Evolutionary conservation across 2,113 vertebrate species (phyloP).

Genomic region (Hemichromis elongatus): DNA sequence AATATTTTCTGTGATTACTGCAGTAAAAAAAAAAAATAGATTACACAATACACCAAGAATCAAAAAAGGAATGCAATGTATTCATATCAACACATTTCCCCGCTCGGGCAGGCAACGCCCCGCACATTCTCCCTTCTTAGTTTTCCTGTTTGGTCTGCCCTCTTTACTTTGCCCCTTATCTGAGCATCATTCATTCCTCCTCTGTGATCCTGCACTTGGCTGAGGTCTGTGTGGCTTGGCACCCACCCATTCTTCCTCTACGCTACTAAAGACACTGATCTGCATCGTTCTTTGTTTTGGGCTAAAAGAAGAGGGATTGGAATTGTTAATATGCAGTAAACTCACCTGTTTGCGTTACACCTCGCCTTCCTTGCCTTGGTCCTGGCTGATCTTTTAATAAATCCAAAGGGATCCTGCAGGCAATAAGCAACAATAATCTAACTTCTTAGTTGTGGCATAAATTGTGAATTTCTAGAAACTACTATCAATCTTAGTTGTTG

Average conservation of each 20-base stretch:
- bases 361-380: neutral
- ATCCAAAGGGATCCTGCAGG: neutral
- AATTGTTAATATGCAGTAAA: slow-evolving; percentile 27
- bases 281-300: slow-evolving; percentile 57
- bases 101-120: slow-evolving; percentile 60
- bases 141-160: slow-evolving; percentile 80
- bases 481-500: neutral
- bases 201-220: slow-evolving; percentile 68
- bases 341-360: slow-evolving; percentile 41
- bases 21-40: neutral
- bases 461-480: neutral
- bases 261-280: slow-evolving; percentile 56
- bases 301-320: neutral
- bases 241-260: slow-evolving; percentile 48
- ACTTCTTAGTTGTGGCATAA: neutral
- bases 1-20: neutral
- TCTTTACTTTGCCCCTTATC: slow-evolving; percentile 74
- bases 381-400: neutral
- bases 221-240: slow-evolving; percentile 58
- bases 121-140: slow-evolving; percentile 56
- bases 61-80: slow-evolving; percentile 9
- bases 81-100: slow-evolving; percentile 51
- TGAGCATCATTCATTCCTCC: slow-evolving; percentile 74
- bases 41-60: neutral
- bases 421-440: neutral